Evolutionary conservation across 2,797 vertebrate species (phyloP).

Genomic region (Vireo griseus): DNA sequence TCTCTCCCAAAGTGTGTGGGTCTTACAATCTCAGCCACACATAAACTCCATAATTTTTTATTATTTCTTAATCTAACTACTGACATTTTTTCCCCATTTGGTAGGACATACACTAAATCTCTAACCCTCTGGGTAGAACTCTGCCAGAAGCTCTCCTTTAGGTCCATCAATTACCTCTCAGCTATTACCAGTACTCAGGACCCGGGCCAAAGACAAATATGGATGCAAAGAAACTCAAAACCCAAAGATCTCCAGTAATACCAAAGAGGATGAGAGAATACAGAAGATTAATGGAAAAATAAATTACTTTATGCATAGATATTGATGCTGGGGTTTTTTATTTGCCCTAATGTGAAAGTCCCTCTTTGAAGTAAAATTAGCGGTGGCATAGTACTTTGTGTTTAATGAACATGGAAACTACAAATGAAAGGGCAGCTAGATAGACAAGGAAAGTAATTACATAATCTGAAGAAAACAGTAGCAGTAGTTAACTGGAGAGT

Average conservation of each 20-base stretch:
- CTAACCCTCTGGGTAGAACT: neutral
- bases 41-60: neutral
- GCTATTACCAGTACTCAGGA: neutral
- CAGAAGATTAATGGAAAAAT: neutral
- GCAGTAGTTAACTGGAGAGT: conserved; percentile 10
- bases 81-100: neutral
- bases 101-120: neutral
- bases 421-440: neutral
- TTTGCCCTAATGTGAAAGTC: neutral
- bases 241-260: neutral
- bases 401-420: conserved; percentile 15
- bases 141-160: neutral
- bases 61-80: neutral
- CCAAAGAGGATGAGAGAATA: neutral
- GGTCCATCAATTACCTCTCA: neutral
- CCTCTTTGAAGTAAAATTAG: conserved; percentile 28
- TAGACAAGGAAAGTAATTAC: neutral
- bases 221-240: neutral
- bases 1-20: neutral
- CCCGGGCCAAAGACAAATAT: neutral
- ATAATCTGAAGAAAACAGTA: neutral
- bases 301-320: neutral
- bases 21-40: neutral
- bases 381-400: neutral
- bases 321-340: neutral